Percentiles rank a stretch among this genome's conserved stretches.
These are phyloP conservation scores for Lacanobia oleracea DNA, from an alignment of 2,888 invertebrate genomes.

Conservation along the genomic window DNA sequence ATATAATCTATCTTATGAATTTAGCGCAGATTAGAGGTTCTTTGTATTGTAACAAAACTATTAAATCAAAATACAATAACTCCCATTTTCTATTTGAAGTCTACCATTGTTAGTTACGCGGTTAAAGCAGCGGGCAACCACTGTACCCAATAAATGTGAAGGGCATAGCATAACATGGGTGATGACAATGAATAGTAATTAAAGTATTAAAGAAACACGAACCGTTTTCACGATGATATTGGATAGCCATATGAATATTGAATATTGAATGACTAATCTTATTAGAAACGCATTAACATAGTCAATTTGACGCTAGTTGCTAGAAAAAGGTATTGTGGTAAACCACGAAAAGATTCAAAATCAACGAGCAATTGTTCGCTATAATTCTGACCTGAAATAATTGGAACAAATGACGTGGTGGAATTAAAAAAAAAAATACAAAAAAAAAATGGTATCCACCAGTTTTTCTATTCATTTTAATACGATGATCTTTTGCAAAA, in stretches of 20 bases:
- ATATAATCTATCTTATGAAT: neutral
- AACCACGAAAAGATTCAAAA: neutral
- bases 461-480: neutral
- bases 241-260: constrained; percentile 22
- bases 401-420: neutral
- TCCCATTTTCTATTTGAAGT: constrained; percentile 3
- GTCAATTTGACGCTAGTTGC: neutral
- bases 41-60: neutral
- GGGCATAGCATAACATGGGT: constrained; percentile 12
- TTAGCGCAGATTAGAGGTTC: neutral
- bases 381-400: no score
- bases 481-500: constrained; percentile 26
- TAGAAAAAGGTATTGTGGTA: neutral
- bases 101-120: constrained; percentile 10
- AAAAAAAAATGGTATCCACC: no score
- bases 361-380: neutral
- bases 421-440: neutral
- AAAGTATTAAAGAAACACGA: constrained; percentile 23
- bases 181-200: constrained; percentile 37
- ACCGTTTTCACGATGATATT: constrained; percentile 4
- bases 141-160: constrained; percentile 47
- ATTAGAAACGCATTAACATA: neutral
- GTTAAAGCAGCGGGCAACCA: neutral
- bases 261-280: constrained; percentile 26
- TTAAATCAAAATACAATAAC: constrained; percentile 11